Conservation (phyloP, 2,113 vertebrate species). For the zebrafish (Danio rerio) region GRCz12tu NC_133198.1:1913501-1914000, state of each 20-base stretch:
- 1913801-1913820: slow-evolving; percentile 47
- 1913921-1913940: slow-evolving; percentile 49
- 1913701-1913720: slow-evolving; percentile 73
- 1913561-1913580: slow-evolving; percentile 37
- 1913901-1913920: slow-evolving; percentile 44
- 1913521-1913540: slow-evolving; percentile 56
- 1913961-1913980: slow-evolving; percentile 48
- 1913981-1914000: slow-evolving; percentile 58
- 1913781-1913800: slow-evolving; percentile 55
- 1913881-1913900: slow-evolving; percentile 43
- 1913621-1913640: slow-evolving; percentile 74
- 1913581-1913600: slow-evolving; percentile 70
- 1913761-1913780: slow-evolving; percentile 53
- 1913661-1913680: slow-evolving; percentile 81
- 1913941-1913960: slow-evolving; percentile 52
- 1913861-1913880: slow-evolving; percentile 48
- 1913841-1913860: slow-evolving; percentile 51
- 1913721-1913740: slow-evolving; percentile 55
- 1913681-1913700: slow-evolving; percentile 76
- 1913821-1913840: slow-evolving; percentile 56
- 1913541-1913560: slow-evolving; percentile 63
- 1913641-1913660: slow-evolving; percentile 69
- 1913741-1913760: slow-evolving; percentile 47
- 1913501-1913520: slow-evolving; percentile 49
- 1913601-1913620: slow-evolving; percentile 77